These are phyloP conservation scores for Petrocephalus sullivani DNA, from an alignment of 2,797 vertebrate species.

Conservation along the genomic window DNA sequence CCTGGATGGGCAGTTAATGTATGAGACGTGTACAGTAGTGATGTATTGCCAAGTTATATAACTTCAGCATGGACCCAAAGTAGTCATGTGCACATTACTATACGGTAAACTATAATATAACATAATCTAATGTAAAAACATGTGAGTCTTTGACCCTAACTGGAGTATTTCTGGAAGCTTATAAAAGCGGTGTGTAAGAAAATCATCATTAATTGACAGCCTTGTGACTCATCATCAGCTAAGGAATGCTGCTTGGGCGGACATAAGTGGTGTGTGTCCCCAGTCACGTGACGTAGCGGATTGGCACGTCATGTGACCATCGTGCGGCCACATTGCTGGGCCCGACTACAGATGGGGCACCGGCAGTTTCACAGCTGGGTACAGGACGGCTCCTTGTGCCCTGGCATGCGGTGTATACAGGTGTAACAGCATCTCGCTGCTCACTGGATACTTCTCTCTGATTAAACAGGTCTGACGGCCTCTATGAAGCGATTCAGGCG, in stretches of 20 bases:
- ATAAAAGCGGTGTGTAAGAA: neutral
- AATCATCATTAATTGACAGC: neutral
- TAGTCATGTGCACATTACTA: neutral
- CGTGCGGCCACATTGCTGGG: neutral
- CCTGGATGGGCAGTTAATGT: neutral
- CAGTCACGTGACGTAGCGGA: neutral
- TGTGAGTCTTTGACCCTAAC: neutral
- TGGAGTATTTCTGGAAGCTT: neutral
- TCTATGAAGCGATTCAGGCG: neutral
- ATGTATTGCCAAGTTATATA: neutral
- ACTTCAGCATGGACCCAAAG: neutral
- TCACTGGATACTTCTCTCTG: neutral
- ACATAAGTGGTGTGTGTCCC: neutral
- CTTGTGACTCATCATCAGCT: neutral
- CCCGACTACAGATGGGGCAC: neutral
- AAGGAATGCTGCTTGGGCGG: neutral
- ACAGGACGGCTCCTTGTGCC: neutral
- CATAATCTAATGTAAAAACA: neutral
- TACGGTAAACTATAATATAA: neutral
- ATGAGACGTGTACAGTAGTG: neutral
- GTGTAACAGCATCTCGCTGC: neutral
- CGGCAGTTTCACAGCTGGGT: neutral
- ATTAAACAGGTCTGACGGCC: neutral
- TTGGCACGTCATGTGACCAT: neutral
- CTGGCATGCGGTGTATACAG: neutral